phyloP scores from a whole-genome alignment of 2,113 vertebrate genomes.

The Dromas ardeola region DNA sequence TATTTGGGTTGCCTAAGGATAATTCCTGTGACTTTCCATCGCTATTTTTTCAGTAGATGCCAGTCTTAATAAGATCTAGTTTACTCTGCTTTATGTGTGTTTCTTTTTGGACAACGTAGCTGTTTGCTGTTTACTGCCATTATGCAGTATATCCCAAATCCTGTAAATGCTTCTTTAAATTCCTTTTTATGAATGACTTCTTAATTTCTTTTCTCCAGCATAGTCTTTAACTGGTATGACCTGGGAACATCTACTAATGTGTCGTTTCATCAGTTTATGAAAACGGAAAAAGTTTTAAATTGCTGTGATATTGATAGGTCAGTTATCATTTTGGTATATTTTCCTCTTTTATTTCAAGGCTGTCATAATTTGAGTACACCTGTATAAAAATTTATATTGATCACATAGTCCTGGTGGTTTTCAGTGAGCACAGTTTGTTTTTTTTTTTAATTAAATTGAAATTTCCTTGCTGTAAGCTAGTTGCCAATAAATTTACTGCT shows the following conservation, averaged over 20 bases:
- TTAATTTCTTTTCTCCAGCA: background rate
- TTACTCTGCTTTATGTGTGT: background rate
- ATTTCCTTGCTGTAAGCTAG: background rate
- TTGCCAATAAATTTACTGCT: background rate
- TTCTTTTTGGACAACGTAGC: background rate
- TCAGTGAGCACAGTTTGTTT: background rate
- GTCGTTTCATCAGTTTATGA: background rate
- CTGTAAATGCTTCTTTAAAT: background rate
- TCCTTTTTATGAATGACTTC: background rate
- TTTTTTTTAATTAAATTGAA: background rate
- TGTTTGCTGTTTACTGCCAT: background rate
- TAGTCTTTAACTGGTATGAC: background rate
- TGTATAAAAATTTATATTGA: background rate
- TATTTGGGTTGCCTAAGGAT: constrained; percentile 6
- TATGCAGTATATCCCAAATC: background rate
- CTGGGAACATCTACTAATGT: background rate
- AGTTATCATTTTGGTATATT: background rate
- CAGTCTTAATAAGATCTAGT: background rate
- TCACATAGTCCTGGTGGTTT: background rate
- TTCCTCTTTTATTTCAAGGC: background rate
- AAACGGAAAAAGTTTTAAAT: background rate
- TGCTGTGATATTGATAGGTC: background rate
- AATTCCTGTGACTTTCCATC: background rate
- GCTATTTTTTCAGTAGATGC: background rate
- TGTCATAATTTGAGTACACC: background rate